Conservation (phyloP, 92 coral and sea anemone genomes). For the Actinostola sp. region DNA sequence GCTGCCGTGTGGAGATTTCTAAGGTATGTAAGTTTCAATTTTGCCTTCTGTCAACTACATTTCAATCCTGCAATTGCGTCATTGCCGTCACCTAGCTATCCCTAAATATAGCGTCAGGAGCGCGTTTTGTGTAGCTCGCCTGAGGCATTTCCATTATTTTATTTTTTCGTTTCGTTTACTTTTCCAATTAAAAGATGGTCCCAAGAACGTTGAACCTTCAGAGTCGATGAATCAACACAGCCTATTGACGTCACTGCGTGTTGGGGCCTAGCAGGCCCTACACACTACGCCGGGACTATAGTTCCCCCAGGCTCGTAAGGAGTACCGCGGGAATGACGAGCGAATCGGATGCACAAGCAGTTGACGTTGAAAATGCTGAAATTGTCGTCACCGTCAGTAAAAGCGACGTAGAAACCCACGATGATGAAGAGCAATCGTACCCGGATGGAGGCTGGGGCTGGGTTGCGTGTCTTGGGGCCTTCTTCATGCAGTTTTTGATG, state of each 20-base stretch:
- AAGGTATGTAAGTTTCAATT: not conserved
- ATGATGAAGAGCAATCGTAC: constrained; percentile 34
- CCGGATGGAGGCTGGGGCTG: constrained; percentile 96
- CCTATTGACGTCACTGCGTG: not conserved
- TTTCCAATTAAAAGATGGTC: too few relatives aligned
- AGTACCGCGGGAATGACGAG: not conserved
- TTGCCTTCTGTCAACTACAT: not conserved
- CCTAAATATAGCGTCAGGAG: too few relatives aligned
- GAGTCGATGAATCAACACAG: too few relatives aligned
- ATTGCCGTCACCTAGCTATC: too few relatives aligned
- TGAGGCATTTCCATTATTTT: too few relatives aligned
- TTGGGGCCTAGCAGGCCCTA: not conserved
- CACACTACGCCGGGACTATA: too few relatives aligned
- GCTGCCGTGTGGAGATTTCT: not conserved
- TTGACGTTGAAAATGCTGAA: not conserved
- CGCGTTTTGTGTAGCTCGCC: too few relatives aligned
- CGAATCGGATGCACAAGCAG: not conserved
- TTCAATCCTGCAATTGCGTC: too few relatives aligned
- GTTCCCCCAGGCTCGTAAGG: too few relatives aligned
- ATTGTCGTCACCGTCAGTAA: constrained; percentile 17
- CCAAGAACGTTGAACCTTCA: too few relatives aligned
- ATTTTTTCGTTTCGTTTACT: too few relatives aligned
- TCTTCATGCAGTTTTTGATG: constrained; percentile 80
- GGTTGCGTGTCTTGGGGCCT: constrained; percentile 87
- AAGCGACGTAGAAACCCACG: constrained; percentile 12